These are phyloP conservation scores for Eurytoma californica DNA, from an alignment of 2,888 invertebrate genomes.

Conservation along the genomic window DNA sequence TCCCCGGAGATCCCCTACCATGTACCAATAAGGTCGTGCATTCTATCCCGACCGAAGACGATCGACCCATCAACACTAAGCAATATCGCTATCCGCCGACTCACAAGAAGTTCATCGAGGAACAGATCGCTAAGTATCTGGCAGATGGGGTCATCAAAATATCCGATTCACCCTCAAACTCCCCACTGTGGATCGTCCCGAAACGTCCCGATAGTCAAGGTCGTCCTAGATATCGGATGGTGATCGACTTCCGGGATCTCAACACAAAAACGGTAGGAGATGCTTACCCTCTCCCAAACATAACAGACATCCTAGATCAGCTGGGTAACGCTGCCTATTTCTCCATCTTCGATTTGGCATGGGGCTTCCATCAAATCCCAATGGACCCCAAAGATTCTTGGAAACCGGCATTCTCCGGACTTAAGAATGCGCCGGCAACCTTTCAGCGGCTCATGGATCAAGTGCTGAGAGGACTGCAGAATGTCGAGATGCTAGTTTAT, in stretches of 20 bases:
- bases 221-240: neutral
- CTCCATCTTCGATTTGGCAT: neutral
- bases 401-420: neutral
- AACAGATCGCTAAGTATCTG: conserved; percentile 60
- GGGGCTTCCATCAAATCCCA: neutral
- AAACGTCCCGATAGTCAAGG: conserved; percentile 57
- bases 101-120: conserved; percentile 55
- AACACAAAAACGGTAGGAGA: neutral
- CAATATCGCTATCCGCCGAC: conserved; percentile 54
- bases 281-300: neutral
- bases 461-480: neutral
- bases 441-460: neutral
- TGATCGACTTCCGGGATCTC: too few species aligned
- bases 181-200: conserved; percentile 67
- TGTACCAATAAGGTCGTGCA: conserved; percentile 45
- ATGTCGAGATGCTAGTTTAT: neutral
- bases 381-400: too few species aligned
- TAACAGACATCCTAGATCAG: neutral
- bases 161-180: conserved; percentile 66
- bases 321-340: neutral
- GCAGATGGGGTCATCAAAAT: conserved; percentile 60
- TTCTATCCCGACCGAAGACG: conserved; percentile 39
- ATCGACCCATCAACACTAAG: conserved; percentile 52
- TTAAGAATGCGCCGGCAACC: neutral
- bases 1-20: conserved; percentile 3